Evolutionary conservation across 2,797 vertebrate species (phyloP), one percentile per base, ranked within the genome.

Genomic region (Sternotherus odoratus): DNA sequence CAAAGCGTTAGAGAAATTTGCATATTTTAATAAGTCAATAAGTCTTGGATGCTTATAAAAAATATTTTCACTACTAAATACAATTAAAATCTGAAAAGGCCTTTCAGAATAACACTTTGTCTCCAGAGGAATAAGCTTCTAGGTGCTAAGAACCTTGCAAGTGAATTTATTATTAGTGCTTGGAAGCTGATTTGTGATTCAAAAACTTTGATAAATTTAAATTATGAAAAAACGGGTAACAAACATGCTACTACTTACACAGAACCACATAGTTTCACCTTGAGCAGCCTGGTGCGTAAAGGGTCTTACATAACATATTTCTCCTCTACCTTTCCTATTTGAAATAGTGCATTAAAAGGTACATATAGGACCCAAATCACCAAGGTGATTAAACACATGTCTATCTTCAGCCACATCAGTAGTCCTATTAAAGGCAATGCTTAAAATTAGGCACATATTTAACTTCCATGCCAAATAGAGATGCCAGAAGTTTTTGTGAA

Each of bases 21-120:
- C 95, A 97, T 96, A 94, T 91, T 97, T 96, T 95, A 97, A 95
- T 95, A 97, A 92, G 82, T 91, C 77, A 83, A 87, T 46, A 90
- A 93, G 75, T 92, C 91, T 87, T 91, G 66, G 72, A 93, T 92
- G 24, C 91, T 92, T 39, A 92, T 75, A 57, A 95, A 86, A 91
- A 95, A 90, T 48, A 4, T 82, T 93, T 94, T 92, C 75, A 77
- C 87, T 93, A 91, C 60, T 93, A 48, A 30, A 23, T 87, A n/a
- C 30, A 94, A 75, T 91, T 94, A 93, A 39, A 69, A 91, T 91
- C 75, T 21, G 46, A 81, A 93, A 91, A 78, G 12, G n/a, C 46
- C 89, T 95, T 66, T 83, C 50, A 85, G 63, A 87, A 75, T 88
- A 95, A 87, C 74, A 28, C 86, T 91, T 89, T 82, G 4, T 74